These are phyloP conservation scores for Heliconius charithonia DNA, from an alignment of 2,888 invertebrate species.

Conservation along the genomic window DNA sequence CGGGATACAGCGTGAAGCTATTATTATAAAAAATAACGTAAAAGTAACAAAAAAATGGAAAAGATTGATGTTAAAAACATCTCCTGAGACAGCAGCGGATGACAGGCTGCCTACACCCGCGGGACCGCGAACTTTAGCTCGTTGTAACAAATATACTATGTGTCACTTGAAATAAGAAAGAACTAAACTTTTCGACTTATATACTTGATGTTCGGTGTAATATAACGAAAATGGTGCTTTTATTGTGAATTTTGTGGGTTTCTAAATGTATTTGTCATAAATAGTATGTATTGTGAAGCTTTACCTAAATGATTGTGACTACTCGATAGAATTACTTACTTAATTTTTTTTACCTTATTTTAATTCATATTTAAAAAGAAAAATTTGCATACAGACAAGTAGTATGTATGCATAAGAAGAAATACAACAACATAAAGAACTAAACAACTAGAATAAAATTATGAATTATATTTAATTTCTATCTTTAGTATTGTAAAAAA, in stretches of 20 bases:
- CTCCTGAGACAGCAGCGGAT: slow-evolving; percentile 35
- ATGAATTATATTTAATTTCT: no score
- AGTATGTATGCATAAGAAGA: no score
- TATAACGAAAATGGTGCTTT: neutral
- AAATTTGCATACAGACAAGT: no score
- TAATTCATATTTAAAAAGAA: no score
- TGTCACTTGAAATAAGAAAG: slow-evolving; percentile 25
- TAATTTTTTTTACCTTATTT: no score
- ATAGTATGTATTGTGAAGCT: no score
- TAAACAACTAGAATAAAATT: no score
- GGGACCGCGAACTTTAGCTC: slow-evolving; percentile 32
- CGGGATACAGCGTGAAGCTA: neutral
- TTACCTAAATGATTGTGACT: no score
- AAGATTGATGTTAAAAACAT: slow-evolving; percentile 46
- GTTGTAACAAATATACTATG: slow-evolving; percentile 29
- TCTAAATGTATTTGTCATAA: neutral
- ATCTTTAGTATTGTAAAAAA: no score
- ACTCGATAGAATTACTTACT: no score
- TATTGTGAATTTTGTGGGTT: neutral
- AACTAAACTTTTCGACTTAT: slow-evolving; percentile 24
- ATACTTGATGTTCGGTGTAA: neutral
- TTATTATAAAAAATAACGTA: slow-evolving; percentile 5
- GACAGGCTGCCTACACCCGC: slow-evolving; percentile 30
- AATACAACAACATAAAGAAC: no score
- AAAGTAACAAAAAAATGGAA: slow-evolving; percentile 27